Base-by-base conservation (phyloP, 2,888 invertebrate genomes). In the Eilema caniola region DNA sequence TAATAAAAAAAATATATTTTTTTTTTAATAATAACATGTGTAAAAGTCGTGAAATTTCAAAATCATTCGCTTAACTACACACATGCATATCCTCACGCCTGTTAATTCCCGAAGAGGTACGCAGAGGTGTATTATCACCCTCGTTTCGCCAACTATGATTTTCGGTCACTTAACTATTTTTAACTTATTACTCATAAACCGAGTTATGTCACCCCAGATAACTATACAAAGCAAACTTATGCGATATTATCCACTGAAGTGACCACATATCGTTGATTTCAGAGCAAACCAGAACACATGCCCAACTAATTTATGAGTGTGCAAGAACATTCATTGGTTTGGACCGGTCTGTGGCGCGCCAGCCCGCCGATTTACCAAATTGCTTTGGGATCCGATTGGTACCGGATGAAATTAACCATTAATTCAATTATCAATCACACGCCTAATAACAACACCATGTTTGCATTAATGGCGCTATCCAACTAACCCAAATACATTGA, bases 371-470 rank as follows among this genome's bases (percentile, higher is more conserved):
- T 86, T 85, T 84, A 81, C 82, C 81, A 86, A 86, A 87, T 86
- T 85, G 81, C 86, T 86, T 79, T 80, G 83, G 82, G 76, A 81
- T 69, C 80, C 79, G 79, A 85, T 85, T 84, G 83, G 77, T 80
- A 80, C 78, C 74, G 75, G 76, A 75, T 80, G 81, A 82, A 83
- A 85, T 86, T 83, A 87, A 80, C 81, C 85, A 86, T 83, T 85
- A 86, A 88, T 87, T 83, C 83, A 86, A 86, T 87, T 87, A 86
- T 86, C 84, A 85, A 86, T 86, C 87, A 85, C 79, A 79, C 75
- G 72, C 71, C 77, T 69, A 76, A 79, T 71, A 78, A 77, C 66
- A 74, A 79, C 68, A 75, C 77, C 78, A 77, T 81, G 77, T 81
- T 78, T 81, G 74, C 74, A 79, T 78, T 82, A 74, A 80, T 79